phyloP scores from a whole-genome alignment of 1,140 invertebrate species.

The Chironomus tepperi region DNA sequence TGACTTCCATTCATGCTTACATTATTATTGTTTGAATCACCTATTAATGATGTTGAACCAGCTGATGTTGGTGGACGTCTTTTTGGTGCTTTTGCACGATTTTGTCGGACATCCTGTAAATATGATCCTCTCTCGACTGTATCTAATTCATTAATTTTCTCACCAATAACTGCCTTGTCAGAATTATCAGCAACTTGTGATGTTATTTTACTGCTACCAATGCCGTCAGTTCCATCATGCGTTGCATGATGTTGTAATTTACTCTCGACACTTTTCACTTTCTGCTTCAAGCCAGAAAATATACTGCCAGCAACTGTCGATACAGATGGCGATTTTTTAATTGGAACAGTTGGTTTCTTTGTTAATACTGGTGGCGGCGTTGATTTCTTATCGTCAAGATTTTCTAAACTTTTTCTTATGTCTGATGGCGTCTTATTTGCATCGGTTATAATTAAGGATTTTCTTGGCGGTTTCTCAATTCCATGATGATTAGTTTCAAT shows the following conservation, averaged over 20 bases:
- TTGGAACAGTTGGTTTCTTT: conserved; percentile 52
- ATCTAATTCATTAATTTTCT: conserved; percentile 45
- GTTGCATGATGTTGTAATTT: conserved; percentile 33
- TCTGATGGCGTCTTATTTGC: conserved; percentile 28
- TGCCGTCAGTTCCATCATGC: conserved; percentile 35
- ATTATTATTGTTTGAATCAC: conserved; percentile 38
- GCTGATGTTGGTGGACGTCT: conserved; percentile 47
- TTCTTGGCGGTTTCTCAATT: conserved; percentile 29
- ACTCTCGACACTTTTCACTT: conserved; percentile 42
- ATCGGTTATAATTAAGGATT: conserved; percentile 25
- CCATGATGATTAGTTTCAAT: conserved; percentile 34
- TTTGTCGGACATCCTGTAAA: conserved; percentile 50
- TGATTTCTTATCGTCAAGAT: conserved; percentile 35
- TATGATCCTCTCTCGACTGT: conserved; percentile 51
- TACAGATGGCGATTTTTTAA: conserved; percentile 53
- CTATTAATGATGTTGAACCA: conserved; percentile 31
- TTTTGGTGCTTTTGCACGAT: conserved; percentile 47
- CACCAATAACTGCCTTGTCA: conserved; percentile 25
- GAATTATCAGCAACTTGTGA: conserved; percentile 24
- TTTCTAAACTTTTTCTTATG: conserved; percentile 37
- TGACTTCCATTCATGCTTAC: conserved; percentile 33
- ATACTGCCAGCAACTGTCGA: conserved; percentile 44
- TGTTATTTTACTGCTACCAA: conserved; percentile 31
- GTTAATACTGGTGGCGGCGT: conserved; percentile 38
- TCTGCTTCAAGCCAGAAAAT: conserved; percentile 50